These are phyloP conservation scores for Parasteatoda lunata DNA, from an alignment of 2,888 invertebrate genomes.

Conservation along the genomic window DNA sequence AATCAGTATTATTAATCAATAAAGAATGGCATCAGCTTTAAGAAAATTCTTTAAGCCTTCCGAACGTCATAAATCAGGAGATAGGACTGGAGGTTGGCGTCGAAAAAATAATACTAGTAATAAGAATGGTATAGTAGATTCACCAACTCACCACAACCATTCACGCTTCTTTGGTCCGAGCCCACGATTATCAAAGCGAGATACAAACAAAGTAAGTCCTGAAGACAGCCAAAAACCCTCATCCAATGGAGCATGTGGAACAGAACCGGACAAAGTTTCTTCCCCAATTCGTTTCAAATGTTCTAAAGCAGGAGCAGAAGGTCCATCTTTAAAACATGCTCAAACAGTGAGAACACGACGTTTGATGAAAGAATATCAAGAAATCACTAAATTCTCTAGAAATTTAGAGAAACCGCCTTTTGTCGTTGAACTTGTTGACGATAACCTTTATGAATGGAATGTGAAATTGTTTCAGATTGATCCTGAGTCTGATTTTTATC, in stretches of 20 bases:
- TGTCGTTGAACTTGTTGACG: conserved; percentile 88
- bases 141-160: conserved; percentile 65
- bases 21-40: conserved; percentile 65
- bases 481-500: conserved; percentile 83
- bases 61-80: conserved; percentile 55
- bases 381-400: conserved; percentile 70
- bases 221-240: conserved; percentile 53
- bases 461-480: conserved; percentile 85
- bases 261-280: conserved; percentile 40
- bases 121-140: conserved; percentile 39
- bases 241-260: conserved; percentile 27
- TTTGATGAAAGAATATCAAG: conserved; percentile 86
- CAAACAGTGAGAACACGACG: conserved; percentile 81
- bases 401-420: conserved; percentile 75
- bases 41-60: conserved; percentile 63
- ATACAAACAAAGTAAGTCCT: conserved; percentile 67
- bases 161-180: conserved; percentile 67
- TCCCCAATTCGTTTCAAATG: conserved; percentile 64
- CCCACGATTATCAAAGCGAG: conserved; percentile 63
- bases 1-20: conserved; percentile 37
- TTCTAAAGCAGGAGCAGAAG: conserved; percentile 85
- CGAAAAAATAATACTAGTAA: conserved; percentile 45
- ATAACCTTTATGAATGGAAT: conserved; percentile 91
- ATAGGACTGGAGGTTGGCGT: conserved; percentile 37
- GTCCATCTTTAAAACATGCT: conserved; percentile 77